These are phyloP conservation scores for Epinotia demarniana DNA, from an alignment of 2,888 invertebrate species.

Conservation along the genomic window DNA sequence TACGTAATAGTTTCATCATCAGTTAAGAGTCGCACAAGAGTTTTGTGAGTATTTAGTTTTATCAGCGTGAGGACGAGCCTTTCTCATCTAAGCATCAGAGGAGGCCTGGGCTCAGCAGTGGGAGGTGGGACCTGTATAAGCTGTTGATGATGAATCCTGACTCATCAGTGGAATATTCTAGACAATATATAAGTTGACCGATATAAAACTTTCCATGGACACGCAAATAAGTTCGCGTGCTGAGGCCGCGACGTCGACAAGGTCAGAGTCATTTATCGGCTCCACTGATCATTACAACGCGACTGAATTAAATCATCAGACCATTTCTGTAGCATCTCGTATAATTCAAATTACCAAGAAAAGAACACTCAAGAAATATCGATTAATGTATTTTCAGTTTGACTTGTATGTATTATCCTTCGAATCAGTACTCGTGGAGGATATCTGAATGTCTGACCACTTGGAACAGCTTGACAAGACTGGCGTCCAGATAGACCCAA, in stretches of 20 bases:
- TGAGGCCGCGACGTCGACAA: conserved; percentile 32
- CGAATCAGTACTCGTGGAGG: too few relatives aligned
- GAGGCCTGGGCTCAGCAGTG: too few relatives aligned
- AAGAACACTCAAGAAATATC: background rate
- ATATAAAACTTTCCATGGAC: conserved; percentile 46
- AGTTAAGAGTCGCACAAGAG: background rate
- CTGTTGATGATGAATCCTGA: background rate
- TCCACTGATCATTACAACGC: conserved; percentile 2
- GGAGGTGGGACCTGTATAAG: too few relatives aligned
- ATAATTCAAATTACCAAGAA: background rate
- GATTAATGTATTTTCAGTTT: background rate
- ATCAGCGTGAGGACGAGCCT: too few relatives aligned
- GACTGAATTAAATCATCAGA: conserved; percentile 22
- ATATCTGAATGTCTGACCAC: too few relatives aligned
- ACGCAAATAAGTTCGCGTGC: conserved; percentile 45
- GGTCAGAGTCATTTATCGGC: conserved; percentile 38
- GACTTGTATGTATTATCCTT: too few relatives aligned
- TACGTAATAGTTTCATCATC: conserved; percentile 24
- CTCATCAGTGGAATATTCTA: background rate
- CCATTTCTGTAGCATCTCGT: conserved; percentile 11
- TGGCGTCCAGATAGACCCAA: too few relatives aligned
- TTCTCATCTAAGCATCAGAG: too few relatives aligned
- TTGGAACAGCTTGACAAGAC: too few relatives aligned
- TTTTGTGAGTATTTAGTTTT: background rate
- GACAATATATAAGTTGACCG: background rate